A percentile compares a stretch with the other conserved stretches of the same genome.
Conservation (phyloP, 2,888 invertebrate species). For the Morpho deidamia region DNA sequence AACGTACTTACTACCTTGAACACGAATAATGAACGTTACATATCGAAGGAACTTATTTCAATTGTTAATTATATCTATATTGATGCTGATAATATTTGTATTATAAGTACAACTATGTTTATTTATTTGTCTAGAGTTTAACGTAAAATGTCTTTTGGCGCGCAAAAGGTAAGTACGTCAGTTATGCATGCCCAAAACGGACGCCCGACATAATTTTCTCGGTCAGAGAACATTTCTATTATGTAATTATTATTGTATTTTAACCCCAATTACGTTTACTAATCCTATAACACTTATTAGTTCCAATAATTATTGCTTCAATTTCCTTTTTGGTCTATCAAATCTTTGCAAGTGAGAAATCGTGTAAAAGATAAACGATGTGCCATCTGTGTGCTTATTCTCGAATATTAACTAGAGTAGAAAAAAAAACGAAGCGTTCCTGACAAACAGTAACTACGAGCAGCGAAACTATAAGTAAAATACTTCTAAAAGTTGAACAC, state of each 20-base stretch:
- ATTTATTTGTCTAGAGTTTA: conserved; percentile 29
- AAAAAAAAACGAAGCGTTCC: conserved; percentile 54
- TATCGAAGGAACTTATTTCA: conserved; percentile 20
- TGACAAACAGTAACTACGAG: conserved; percentile 58
- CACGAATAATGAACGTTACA: conserved; percentile 11
- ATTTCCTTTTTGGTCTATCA: conserved; percentile 60
- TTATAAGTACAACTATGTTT: conserved; percentile 23
- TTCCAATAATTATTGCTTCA: conserved; percentile 62
- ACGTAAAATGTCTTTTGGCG: conserved; percentile 64
- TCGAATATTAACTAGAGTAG: conserved; percentile 54
- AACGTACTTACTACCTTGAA: conserved; percentile 24
- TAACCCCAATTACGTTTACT: conserved; percentile 39
- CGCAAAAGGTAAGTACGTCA: conserved; percentile 46
- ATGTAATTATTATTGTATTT: conserved; percentile 34
- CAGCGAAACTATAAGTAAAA: conserved; percentile 64
- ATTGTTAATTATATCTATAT: conserved; percentile 19
- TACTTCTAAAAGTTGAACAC: conserved; percentile 55
- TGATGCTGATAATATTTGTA: conserved; percentile 21
- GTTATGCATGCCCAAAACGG: conserved; percentile 25
- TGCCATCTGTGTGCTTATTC: conserved; percentile 61
- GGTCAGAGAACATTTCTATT: conserved; percentile 11
- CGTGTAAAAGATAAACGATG: conserved; percentile 60
- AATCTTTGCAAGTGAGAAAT: conserved; percentile 62
- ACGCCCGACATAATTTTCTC: conserved; percentile 14
- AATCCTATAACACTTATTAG: conserved; percentile 50